Evolutionary conservation across 2,797 vertebrate genomes (phyloP).

Genomic region (Fundulus diaphanus): DNA sequence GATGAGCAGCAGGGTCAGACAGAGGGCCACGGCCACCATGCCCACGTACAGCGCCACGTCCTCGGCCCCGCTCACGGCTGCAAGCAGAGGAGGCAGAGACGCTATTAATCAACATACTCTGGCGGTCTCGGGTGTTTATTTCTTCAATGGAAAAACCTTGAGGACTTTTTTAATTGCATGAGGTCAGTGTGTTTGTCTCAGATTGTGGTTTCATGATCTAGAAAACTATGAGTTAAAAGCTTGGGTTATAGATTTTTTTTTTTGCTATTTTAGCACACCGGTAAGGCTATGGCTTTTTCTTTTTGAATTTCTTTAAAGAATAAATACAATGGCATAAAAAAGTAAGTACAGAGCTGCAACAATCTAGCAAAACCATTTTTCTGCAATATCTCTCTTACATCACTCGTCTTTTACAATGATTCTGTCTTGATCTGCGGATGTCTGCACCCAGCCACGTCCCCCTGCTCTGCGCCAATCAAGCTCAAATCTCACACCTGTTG

Average conservation of each 20-base stretch:
- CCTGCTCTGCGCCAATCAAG: no score
- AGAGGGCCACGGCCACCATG: slow-evolving; percentile 92
- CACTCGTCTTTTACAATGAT: background rate
- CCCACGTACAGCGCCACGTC: slow-evolving; percentile 96
- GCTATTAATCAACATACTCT: slow-evolving; percentile 7
- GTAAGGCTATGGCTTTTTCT: slow-evolving; percentile 10
- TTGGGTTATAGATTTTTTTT: no score
- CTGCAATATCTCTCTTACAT: slow-evolving; percentile 7
- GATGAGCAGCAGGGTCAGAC: slow-evolving; percentile 91
- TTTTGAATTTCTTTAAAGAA: background rate
- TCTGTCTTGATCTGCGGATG: no score
- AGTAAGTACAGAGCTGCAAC: background rate
- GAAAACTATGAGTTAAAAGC: slow-evolving; percentile 5
- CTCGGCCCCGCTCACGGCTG: slow-evolving; percentile 87
- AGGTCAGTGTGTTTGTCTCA: background rate
- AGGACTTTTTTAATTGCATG: background rate
- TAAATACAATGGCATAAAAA: background rate
- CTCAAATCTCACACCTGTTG: no score
- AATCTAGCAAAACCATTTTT: background rate
- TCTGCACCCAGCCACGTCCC: no score
- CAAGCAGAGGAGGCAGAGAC: slow-evolving; percentile 16
- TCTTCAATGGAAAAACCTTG: background rate
- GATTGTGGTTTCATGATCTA: background rate
- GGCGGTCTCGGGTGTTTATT: background rate
- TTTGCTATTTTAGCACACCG: no score